phyloP scores from a whole-genome alignment of 2,113 vertebrate genomes.

The Pogona vitticeps region DNA sequence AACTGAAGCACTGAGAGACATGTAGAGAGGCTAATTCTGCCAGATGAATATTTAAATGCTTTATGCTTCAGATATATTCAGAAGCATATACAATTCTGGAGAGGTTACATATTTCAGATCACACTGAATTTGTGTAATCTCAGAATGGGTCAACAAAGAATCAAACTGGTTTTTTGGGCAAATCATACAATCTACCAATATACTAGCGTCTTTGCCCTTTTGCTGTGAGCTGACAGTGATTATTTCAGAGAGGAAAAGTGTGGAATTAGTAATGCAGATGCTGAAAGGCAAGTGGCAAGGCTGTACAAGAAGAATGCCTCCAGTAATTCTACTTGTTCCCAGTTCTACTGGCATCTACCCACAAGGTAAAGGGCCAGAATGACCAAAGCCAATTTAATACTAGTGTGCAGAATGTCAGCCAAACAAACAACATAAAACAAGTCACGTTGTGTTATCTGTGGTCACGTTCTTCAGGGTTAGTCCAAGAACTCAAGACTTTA shows the following conservation, averaged over 20 bases:
- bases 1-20: slow-evolving; percentile 14
- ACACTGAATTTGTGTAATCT: slow-evolving; percentile 19
- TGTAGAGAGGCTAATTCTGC: slow-evolving; percentile 36
- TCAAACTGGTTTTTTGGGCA: slow-evolving; percentile 77
- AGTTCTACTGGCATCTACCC: slow-evolving; percentile 63
- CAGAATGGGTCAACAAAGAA: slow-evolving; percentile 73
- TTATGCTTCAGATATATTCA: slow-evolving; percentile 8
- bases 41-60: not conserved
- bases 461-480: slow-evolving; percentile 87
- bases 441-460: slow-evolving; percentile 90
- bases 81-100: not conserved
- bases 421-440: slow-evolving; percentile 86
- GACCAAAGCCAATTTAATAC: slow-evolving; percentile 71
- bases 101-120: not conserved
- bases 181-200: slow-evolving; percentile 35
- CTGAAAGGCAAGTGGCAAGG: slow-evolving; percentile 87
- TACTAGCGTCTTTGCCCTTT: slow-evolving; percentile 56
- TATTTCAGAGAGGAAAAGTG: slow-evolving; percentile 76
- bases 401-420: slow-evolving; percentile 76
- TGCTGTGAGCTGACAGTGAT: slow-evolving; percentile 72
- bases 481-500: slow-evolving; percentile 81
- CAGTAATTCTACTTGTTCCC: slow-evolving; percentile 71
- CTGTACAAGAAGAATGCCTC: slow-evolving; percentile 74
- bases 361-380: slow-evolving; percentile 67
- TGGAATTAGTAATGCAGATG: slow-evolving; percentile 91